Base-by-base conservation (phyloP, 2,797 vertebrate species). In the Channallabes apus region DNA sequence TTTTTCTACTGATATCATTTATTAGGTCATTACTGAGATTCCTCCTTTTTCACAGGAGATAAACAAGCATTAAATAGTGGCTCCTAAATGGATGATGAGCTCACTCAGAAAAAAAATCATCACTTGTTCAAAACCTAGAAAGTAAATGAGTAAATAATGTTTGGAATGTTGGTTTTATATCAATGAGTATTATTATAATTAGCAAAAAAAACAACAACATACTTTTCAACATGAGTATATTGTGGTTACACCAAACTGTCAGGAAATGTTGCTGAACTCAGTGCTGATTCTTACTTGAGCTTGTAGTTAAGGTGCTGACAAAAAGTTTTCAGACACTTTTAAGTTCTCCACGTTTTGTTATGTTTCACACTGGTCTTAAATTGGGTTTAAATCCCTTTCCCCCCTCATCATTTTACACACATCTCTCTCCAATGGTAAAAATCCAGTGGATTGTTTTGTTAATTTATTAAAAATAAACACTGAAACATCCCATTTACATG, bases 1-100 rank as follows among this genome's bases (percentile, higher is more conserved):
- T 80, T 65, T 91, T 61, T 7, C 88, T 89, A 85, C 61, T 83
- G 22, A 54, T 61, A 54, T 67, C 12, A 38, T 35, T 62, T 68
- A n/a, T 14, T 80, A 29, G n/a, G 8, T 46, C 5, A 72, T 69
- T 41, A 35, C 15, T 58, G 17, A 68, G 61, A 78, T 62, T 59
- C 15, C 22, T 24, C 22, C 22, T 41, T 62, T 61, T 41, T 79
- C 58, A n/a, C 22, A n/a, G n/a, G 17, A 41, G 20, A 56, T 38
- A 24, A 78, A 38, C 27, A 59, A 58, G 12, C 17, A 35, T 29
- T 17, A 29, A 20, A 35, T 24, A 24, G 20, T 38, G 22, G 8
- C 27, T 76, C 2, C 56, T 77, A 77, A 77, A 4, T 77, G 54
- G 12, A 79, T 17, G 14, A 62, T 38, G 35, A 22, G 1, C 15